A percentile compares a stretch with the other conserved stretches of the same genome.
These are phyloP conservation scores for Corbicula japonica DNA, from an alignment of 2,888 invertebrate species.

Conservation along the genomic window DNA sequence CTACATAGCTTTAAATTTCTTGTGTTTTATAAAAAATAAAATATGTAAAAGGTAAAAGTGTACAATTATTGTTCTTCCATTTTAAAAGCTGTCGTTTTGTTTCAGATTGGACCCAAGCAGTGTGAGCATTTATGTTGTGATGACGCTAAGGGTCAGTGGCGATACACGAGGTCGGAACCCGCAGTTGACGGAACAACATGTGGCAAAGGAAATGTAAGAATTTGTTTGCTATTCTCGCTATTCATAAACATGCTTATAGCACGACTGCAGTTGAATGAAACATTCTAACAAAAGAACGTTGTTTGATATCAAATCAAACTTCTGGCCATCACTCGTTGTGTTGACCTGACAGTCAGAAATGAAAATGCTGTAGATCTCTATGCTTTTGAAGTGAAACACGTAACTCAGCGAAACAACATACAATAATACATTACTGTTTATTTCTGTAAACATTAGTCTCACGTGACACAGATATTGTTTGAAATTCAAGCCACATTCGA, in stretches of 20 bases:
- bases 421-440: background rate
- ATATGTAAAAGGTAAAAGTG: too few relatives aligned
- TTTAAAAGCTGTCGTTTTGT: too few relatives aligned
- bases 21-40: too few relatives aligned
- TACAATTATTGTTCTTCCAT: too few relatives aligned
- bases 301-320: background rate
- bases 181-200: slow-evolving; percentile 80
- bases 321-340: background rate
- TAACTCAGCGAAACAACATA: too few relatives aligned
- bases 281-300: background rate
- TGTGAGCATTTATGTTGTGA: slow-evolving; percentile 81
- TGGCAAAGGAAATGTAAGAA: slow-evolving; percentile 72
- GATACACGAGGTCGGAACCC: slow-evolving; percentile 78
- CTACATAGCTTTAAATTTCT: too few relatives aligned
- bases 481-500: background rate
- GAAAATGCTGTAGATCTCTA: background rate
- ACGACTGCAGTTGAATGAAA: background rate
- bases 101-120: slow-evolving; percentile 73
- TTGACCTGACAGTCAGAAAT: background rate
- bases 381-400: too few relatives aligned
- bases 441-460: background rate
- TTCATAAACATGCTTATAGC: background rate
- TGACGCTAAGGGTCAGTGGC: slow-evolving; percentile 76
- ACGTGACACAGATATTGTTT: too few relatives aligned
- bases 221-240: background rate